Percentiles rank a stretch among this genome's conserved stretches.
These are phyloP conservation scores for Merops nubicus DNA, from an alignment of 2,113 vertebrate species.

Conservation along the genomic window DNA sequence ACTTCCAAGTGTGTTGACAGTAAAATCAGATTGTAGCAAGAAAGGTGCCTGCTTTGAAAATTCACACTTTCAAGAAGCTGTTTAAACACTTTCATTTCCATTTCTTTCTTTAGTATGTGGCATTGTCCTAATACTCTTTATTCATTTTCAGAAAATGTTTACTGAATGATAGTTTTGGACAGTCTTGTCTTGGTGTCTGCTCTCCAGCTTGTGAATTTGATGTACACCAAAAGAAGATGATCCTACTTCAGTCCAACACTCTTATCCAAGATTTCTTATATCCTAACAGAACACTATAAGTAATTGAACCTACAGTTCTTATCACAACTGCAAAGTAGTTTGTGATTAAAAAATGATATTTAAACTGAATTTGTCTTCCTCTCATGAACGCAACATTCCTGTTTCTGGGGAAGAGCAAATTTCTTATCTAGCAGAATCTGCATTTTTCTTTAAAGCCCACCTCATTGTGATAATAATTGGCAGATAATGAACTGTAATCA, in stretches of 20 bases:
- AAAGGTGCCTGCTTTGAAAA: neutral
- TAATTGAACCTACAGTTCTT: neutral
- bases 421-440: neutral
- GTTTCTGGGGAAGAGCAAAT: neutral
- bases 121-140: neutral
- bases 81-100: neutral
- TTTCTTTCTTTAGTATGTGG: neutral
- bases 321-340: neutral
- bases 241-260: neutral
- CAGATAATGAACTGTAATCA: neutral
- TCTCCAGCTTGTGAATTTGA: neutral
- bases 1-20: neutral
- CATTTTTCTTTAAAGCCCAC: neutral
- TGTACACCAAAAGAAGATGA: neutral
- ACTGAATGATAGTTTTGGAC: neutral
- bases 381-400: neutral
- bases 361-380: neutral
- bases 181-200: fast-evolving
- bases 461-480: neutral
- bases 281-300: neutral
- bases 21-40: slow-evolving; percentile 3
- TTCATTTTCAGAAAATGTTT: neutral
- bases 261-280: neutral
- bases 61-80: neutral
- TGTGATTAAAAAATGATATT: neutral